Evolutionary conservation across 2,113 vertebrate species (phyloP), one percentile per base, ranked within the genome.

Genomic region (Sceloporus tristichus): DNA sequence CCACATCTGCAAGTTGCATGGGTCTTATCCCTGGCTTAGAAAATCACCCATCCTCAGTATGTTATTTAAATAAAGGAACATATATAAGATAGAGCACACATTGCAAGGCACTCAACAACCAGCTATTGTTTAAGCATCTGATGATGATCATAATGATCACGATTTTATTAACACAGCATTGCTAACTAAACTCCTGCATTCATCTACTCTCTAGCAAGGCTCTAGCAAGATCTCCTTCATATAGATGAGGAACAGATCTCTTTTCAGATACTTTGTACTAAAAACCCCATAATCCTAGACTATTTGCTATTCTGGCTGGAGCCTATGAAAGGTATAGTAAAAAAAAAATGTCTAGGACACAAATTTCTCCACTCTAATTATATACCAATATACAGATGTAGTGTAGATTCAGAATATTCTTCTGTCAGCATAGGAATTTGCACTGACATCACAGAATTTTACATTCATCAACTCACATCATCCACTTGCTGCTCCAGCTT

Each of bases 401-500:
- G 40, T 7, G 66, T 53, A 59, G 38, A 27, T 77, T 42, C 21
- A 13, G 3, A 21, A 85, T 21, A 9, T 3, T 34, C 53, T 48
- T 87, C 68, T 75, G 11, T 8, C 42, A 65, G n/a, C 38, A 13
- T 14, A 42, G 48, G 1, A 2, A 5, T 16, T 68, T 34, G 1
- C 16, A 59, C 53, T 71, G 40, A 27, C 13, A 54, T 4, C 78
- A 29, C n/a, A 74, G 70, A 54, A 25, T 29, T 27, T 18, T 19
- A 13, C 11, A 25, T 70, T 23, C 40, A 18, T 62, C 14, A 6
- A 97, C 98, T 98, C 94, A 99, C 98, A 82, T 99, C 98, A 90
- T 99, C 98, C 75, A 98, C 97, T 97, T 99, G 98, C 94, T 99
- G 98, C 95, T 99, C 98, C 94, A 99, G 95, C 90, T 98, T 98